These are phyloP conservation scores for Harpegnathos saltator DNA, from an alignment of 1,140 invertebrate species.

Conservation along the genomic window DNA sequence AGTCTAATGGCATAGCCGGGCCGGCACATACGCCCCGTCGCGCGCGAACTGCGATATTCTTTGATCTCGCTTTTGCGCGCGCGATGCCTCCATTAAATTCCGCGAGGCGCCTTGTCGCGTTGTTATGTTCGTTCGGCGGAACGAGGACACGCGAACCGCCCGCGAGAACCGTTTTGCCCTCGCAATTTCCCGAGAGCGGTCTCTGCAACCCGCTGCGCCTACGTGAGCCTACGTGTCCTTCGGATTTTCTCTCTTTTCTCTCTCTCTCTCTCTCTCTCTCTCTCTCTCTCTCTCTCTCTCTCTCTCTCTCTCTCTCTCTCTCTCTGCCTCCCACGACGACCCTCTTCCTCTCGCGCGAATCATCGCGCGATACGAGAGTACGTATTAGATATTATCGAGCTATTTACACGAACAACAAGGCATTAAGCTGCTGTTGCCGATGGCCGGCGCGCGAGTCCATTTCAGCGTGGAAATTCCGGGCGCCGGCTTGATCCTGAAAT, in stretches of 20 bases:
- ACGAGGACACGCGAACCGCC: background rate
- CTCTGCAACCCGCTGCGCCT: constrained; percentile 1
- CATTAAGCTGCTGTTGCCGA: too few species aligned
- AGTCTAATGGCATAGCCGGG: constrained; percentile 65
- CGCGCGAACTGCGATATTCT: too few species aligned
- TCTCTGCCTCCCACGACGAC: too few species aligned
- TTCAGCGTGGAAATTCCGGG: too few species aligned
- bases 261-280: too few species aligned
- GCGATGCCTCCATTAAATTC: background rate
- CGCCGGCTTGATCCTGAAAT: background rate
- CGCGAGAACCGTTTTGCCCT: constrained; percentile 39
- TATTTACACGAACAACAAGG: too few species aligned
- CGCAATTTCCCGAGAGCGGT: constrained; percentile 3
- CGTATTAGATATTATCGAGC: too few species aligned
- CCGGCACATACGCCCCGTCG: constrained; percentile 27
- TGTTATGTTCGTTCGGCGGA: background rate
- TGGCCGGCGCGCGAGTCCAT: too few species aligned
- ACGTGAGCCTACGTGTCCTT: background rate
- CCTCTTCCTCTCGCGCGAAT: too few species aligned
- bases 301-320: too few species aligned
- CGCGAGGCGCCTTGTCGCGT: constrained; percentile 7
- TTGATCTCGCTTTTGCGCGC: constrained; percentile 57
- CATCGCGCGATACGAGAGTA: too few species aligned
- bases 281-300: too few species aligned
- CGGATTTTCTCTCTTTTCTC: background rate